phyloP scores from a whole-genome alignment of 2,797 vertebrate species.

The Mormyrops boulengeri region DNA sequence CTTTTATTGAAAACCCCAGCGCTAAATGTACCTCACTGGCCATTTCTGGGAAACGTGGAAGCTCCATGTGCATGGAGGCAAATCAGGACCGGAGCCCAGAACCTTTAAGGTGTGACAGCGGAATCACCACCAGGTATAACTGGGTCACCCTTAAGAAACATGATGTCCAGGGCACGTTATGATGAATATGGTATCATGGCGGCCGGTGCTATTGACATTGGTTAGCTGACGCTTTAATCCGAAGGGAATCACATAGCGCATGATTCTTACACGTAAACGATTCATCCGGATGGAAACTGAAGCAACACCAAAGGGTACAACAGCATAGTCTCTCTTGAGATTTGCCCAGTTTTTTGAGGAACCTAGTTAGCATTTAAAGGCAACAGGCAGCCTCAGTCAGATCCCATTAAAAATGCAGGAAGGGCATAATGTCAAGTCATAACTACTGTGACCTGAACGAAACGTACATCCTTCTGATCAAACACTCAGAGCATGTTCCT shows the following conservation, averaged over 20 bases:
- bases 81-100: not conserved
- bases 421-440: not conserved
- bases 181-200: not conserved
- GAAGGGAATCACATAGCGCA: not conserved
- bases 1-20: not conserved
- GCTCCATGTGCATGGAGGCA: not conserved
- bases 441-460: not conserved
- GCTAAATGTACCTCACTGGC: not conserved
- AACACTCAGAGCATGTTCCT: not conserved
- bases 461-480: not conserved
- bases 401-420: not conserved
- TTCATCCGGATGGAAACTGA: not conserved
- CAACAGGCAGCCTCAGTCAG: not conserved
- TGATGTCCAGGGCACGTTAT: not conserved
- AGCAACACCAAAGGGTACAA: not conserved
- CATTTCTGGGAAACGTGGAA: not conserved
- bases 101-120: not conserved
- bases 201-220: not conserved
- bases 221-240: not conserved
- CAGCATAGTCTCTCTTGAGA: not conserved
- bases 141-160: not conserved
- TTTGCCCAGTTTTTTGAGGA: not conserved
- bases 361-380: not conserved
- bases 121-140: not conserved
- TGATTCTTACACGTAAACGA: not conserved